Evolutionary conservation across 2,113 vertebrate species (phyloP), one percentile per base, ranked within the genome.

Genomic region (Sebastes schlegelii): DNA sequence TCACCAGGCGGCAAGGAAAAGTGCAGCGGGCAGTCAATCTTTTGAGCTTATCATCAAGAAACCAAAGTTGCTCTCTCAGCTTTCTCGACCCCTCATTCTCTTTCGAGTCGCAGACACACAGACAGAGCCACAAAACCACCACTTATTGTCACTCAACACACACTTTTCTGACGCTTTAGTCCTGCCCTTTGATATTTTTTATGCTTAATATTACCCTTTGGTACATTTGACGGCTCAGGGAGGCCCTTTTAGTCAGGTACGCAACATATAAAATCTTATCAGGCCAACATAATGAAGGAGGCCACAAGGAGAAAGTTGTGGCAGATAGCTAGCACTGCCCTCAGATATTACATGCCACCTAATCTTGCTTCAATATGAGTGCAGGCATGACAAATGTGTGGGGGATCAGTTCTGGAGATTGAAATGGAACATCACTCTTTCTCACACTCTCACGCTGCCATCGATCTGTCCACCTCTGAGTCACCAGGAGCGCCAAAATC

Each of bases 21-120:
- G 82, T 93, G 86, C 75, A 87, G 84, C 83, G 79, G 72, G 73
- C 84, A 90, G 87, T 90, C 88, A 80, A 83, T 90, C 88, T 86
- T 88, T 77, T 74, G 72, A 90, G 85, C 80, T 92, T 92, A 88
- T 94, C 86, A 74, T 87, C 88, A 89, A 86, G 69, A 23, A 74
- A 83, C 83, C 74, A 79, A 89, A 91, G 79, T 83, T 85, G 80
- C 91, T 70, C 87, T 67, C 78, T 91, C 88, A 71, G 89, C 92
- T 83, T 80, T 88, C 64, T 76, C n/a, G 0, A 67, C 48, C 55
- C 17, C 14, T 49, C 13, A 65, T 83, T 87, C 82, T 74, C 65
- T 77, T 80, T 83, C 8, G 40, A 74, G 74, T 61, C 2, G 0
- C 80, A 77, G 74, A 19, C 70, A 40, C 61, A 70, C n/a, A 21